Percentiles rank a stretch among this genome's conserved stretches.
Evolutionary conservation across 2,113 vertebrate species (phyloP).

Genomic region (Willisornis vidua): DNA sequence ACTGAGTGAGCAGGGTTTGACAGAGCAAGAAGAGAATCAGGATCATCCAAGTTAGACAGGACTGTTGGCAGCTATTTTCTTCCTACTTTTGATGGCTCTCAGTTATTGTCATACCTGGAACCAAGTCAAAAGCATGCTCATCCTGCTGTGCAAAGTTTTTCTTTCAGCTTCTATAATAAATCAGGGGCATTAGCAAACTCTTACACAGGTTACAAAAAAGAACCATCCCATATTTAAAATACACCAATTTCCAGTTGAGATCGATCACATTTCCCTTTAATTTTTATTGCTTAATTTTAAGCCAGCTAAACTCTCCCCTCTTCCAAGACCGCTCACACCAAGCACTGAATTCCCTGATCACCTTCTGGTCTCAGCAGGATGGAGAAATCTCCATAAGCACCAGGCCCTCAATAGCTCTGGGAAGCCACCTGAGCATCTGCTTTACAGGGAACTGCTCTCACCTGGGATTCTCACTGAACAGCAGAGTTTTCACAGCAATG

Average conservation of each 20-base stretch:
- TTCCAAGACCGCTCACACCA: not conserved
- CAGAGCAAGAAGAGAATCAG: not conserved
- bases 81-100: not conserved
- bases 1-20: not conserved
- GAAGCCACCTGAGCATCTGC: not conserved
- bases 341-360: not conserved
- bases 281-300: not conserved
- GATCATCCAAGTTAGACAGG: not conserved
- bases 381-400: not conserved
- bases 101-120: conserved; percentile 24
- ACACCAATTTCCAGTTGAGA: not conserved
- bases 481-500: not conserved
- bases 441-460: not conserved
- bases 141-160: not conserved
- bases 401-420: not conserved
- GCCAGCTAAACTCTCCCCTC: not conserved
- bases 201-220: not conserved
- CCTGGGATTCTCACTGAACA: not conserved
- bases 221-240: not conserved
- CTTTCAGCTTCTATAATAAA: not conserved
- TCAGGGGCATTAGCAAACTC: not conserved
- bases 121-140: not conserved
- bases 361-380: not conserved
- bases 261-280: fast-evolving
- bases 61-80: not conserved